A percentile compares a stretch with the other conserved stretches of the same genome.
These are phyloP conservation scores for Numenius phaeopus DNA, from an alignment of 2,797 vertebrate genomes.

Conservation along the genomic window DNA sequence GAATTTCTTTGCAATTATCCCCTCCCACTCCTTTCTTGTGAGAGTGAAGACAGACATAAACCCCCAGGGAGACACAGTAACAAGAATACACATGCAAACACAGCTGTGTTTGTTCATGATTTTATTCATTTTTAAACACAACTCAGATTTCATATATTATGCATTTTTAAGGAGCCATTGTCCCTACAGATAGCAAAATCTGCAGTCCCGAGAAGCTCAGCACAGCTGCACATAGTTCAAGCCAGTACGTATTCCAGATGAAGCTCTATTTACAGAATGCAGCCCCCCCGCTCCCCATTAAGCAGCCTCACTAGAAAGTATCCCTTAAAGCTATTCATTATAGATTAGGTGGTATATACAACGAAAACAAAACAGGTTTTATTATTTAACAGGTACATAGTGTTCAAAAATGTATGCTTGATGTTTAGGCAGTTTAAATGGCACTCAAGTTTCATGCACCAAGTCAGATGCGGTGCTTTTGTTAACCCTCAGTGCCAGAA, in stretches of 20 bases:
- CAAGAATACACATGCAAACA: background rate
- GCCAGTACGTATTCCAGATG: background rate
- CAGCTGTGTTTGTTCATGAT: constrained; percentile 14
- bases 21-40: background rate
- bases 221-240: constrained; percentile 30
- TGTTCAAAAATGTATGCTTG: background rate
- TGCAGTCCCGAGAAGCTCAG: background rate
- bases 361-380: background rate
- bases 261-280: background rate
- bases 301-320: background rate
- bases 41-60: background rate
- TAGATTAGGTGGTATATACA: background rate
- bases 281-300: background rate
- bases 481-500: background rate
- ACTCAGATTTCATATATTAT: background rate
- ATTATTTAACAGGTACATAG: background rate
- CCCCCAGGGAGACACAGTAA: background rate
- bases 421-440: background rate
- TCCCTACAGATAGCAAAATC: background rate
- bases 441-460: background rate
- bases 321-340: background rate
- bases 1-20: background rate
- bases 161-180: background rate
- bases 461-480: background rate
- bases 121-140: constrained; percentile 28